Percentiles rank a stretch among this genome's conserved stretches.
phyloP scores from a whole-genome alignment of 2,797 vertebrate species.

The Dendrocincla tyrannina region DNA sequence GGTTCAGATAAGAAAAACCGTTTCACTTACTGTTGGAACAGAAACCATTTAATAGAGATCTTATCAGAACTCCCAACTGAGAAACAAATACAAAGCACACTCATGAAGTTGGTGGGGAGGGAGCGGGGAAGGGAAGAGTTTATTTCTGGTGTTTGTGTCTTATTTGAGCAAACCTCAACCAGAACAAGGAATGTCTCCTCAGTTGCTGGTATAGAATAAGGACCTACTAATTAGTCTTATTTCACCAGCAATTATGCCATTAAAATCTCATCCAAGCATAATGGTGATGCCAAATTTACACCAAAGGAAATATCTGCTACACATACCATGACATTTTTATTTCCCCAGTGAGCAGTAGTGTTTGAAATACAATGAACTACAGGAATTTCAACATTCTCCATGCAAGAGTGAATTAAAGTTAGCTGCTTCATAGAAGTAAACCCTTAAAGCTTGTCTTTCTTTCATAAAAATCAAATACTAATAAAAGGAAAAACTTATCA shows the following conservation, averaged over 20 bases:
- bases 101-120: background rate
- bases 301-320: background rate
- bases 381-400: background rate
- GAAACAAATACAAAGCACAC: background rate
- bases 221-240: background rate
- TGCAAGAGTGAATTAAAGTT: background rate
- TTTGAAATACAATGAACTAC: background rate
- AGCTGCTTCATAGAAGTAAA: background rate
- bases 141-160: background rate
- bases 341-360: background rate
- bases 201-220: background rate
- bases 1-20: background rate
- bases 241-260: background rate
- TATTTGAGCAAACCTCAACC: background rate
- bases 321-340: fast-evolving
- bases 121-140: background rate
- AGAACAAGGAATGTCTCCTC: background rate
- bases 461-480: background rate
- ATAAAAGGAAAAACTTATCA: background rate
- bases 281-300: background rate
- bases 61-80: background rate
- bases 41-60: background rate
- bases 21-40: background rate
- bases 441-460: background rate
- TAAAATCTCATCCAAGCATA: background rate